Percentiles rank a stretch among this genome's conserved stretches.
Evolutionary conservation across 2,113 vertebrate genomes (phyloP).

Genomic region (Marmota flaviventris): DNA sequence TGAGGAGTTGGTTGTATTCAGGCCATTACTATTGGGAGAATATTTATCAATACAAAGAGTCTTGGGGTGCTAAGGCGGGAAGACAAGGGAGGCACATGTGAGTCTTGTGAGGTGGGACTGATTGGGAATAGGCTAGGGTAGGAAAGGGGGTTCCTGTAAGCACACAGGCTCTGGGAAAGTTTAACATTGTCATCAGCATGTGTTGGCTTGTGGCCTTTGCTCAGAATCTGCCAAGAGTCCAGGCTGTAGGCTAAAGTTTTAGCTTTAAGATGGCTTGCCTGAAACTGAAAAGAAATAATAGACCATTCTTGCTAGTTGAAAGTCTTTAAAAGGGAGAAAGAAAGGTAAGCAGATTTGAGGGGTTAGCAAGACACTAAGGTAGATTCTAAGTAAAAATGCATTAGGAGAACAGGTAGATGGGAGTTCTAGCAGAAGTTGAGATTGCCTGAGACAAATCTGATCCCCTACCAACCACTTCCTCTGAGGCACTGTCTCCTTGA

Average conservation of each 20-base stretch:
- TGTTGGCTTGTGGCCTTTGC: neutral
- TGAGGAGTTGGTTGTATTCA: no score
- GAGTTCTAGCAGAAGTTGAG: neutral
- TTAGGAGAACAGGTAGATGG: neutral
- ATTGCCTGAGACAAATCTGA: no score
- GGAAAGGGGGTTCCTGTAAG: neutral
- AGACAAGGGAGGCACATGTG: no score
- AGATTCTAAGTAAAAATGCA: no score
- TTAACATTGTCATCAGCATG: accelerated
- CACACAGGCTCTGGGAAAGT: neutral
- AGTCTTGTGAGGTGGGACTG: neutral
- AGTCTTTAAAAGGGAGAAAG: neutral
- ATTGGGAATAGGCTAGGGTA: no score
- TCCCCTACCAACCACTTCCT: neutral
- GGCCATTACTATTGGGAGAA: neutral
- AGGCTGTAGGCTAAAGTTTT: neutral
- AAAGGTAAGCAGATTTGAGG: neutral
- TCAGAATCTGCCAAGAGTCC: neutral
- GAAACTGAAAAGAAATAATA: neutral
- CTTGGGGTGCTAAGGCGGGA: neutral
- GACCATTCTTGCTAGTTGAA: neutral
- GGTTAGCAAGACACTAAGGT: no score
- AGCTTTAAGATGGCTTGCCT: neutral
- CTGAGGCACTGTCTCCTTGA: neutral
- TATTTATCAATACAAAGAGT: neutral